phyloP scores from a whole-genome alignment of 2,888 invertebrate species.

The Herminia tarsipennalis region DNA sequence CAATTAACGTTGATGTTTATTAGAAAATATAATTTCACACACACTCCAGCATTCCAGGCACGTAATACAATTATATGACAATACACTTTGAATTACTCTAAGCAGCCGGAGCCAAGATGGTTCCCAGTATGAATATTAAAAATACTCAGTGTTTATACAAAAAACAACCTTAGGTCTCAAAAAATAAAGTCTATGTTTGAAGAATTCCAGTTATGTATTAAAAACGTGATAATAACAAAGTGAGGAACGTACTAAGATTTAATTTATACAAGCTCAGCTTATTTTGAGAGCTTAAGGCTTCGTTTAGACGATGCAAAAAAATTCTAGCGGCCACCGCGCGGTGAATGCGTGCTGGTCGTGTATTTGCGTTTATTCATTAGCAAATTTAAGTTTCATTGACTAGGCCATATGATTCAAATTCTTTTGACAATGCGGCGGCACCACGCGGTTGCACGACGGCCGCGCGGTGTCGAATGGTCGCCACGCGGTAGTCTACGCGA shows the following conservation, averaged over 20 bases:
- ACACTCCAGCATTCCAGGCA: conserved; percentile 52
- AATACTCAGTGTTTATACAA: conserved; percentile 4
- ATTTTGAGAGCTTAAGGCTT: conserved; percentile 25
- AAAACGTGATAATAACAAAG: conserved; percentile 1
- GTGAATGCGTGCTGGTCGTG: too few relatives aligned
- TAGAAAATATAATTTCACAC: conserved; percentile 59
- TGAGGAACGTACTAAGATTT: conserved; percentile 7
- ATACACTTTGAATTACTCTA: conserved; percentile 63
- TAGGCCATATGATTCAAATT: too few relatives aligned
- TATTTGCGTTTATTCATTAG: too few relatives aligned
- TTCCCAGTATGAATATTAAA: conserved; percentile 66
- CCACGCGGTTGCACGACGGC: too few relatives aligned
- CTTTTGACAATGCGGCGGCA: too few relatives aligned
- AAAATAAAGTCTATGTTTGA: conserved; percentile 10
- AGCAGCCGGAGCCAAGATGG: conserved; percentile 56
- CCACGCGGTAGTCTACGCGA: too few relatives aligned
- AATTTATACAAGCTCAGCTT: conserved; percentile 36
- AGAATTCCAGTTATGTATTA: not conserved
- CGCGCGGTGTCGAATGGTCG: too few relatives aligned
- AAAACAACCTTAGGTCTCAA: not conserved
- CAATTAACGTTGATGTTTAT: conserved; percentile 58
- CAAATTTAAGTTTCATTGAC: too few relatives aligned
- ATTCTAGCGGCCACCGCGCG: too few relatives aligned
- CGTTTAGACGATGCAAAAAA: too few relatives aligned
- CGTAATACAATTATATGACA: conserved; percentile 71